Evolutionary conservation across 2,888 invertebrate genomes (phyloP), one percentile per base, ranked within the genome.

Genomic region (Pyralis farinalis): DNA sequence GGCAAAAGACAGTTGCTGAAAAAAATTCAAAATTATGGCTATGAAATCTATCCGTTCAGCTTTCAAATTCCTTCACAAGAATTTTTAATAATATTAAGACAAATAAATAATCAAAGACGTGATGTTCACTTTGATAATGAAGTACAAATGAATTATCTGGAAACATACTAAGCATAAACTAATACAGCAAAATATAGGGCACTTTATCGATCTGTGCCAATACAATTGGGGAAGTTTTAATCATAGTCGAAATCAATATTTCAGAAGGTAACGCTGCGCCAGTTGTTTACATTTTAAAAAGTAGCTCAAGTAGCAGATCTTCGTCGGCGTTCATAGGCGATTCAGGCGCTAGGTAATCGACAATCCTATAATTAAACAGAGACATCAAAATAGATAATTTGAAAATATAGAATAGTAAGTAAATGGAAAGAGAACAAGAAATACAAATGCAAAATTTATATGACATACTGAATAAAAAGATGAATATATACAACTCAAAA

Each of bases 251-350:
- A 9, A n/a, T 6, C 9, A 9, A 27, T 7, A 27, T 27, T 27
- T 29, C 25, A 25, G 21, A 5, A 7, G 7, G n/a, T 25, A n/a
- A 25, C 25, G 7, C 30, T 30, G 37, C n/a, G 21, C 11, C 16
- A 11, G 59, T 86, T n/a, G n/a, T n/a, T n/a, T 65, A 88, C 73
- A 82, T 85, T 68, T 79, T 83, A 67, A 88, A 88, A 59, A 88
- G 71, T 58, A 88, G 75, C 62, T 87, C 87, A 49, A 88, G 76
- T 42, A 88, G 75, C 39, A 88, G 66, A 36, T 88, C 86, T 58
- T 88, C 88, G 49, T 87, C 87, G 48, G 85, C 88, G 55, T 84
- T 83, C 87, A 88, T 82, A 47, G 88, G 88, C 48, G 88, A 85
- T 63, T 77, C 73, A 33, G 88, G 87, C 55, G 88, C 82, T 67